Evolutionary conservation across 1,140 invertebrate species (phyloP).

Genomic region (Zaprionus kolodkinae): DNA sequence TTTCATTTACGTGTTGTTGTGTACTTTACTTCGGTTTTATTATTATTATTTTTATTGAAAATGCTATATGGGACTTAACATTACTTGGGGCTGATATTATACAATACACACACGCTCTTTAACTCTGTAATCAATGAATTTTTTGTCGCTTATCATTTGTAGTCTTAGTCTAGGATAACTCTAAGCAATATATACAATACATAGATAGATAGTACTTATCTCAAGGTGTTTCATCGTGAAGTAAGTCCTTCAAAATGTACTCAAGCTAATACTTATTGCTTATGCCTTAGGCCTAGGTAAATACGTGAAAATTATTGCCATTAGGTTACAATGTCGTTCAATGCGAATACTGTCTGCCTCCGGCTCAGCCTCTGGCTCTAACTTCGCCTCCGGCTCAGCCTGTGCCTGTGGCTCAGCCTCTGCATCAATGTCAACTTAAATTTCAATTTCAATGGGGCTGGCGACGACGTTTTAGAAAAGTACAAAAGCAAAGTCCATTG

Average conservation of each 20-base stretch:
- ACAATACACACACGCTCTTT: slow-evolving; percentile 42
- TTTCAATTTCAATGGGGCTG: slow-evolving; percentile 44
- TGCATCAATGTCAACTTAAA: background rate
- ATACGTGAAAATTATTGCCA: slow-evolving; percentile 83
- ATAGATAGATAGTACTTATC: slow-evolving; percentile 21
- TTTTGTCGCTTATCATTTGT: background rate
- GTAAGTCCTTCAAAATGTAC: slow-evolving; percentile 15
- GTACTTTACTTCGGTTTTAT: slow-evolving; percentile 54
- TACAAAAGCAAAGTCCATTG: slow-evolving; percentile 72
- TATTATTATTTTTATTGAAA: slow-evolving; percentile 72
- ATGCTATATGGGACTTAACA: slow-evolving; percentile 56
- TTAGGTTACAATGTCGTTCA: slow-evolving; percentile 80
- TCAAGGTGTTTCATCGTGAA: slow-evolving; percentile 11
- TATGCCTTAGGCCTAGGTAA: slow-evolving; percentile 66
- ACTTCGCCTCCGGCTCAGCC: background rate
- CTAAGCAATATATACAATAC: background rate
- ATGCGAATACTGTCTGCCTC: slow-evolving; percentile 69
- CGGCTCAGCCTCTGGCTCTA: background rate
- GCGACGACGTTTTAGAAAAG: slow-evolving; percentile 67
- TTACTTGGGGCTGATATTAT: slow-evolving; percentile 38
- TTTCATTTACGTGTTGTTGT: slow-evolving; percentile 16
- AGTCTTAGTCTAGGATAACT: background rate
- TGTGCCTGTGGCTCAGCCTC: background rate
- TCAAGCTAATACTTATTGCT: slow-evolving; percentile 29
- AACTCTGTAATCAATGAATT: slow-evolving; percentile 13